phyloP scores from a whole-genome alignment of 1,140 invertebrate genomes.

The Ceratina australensis region DNA sequence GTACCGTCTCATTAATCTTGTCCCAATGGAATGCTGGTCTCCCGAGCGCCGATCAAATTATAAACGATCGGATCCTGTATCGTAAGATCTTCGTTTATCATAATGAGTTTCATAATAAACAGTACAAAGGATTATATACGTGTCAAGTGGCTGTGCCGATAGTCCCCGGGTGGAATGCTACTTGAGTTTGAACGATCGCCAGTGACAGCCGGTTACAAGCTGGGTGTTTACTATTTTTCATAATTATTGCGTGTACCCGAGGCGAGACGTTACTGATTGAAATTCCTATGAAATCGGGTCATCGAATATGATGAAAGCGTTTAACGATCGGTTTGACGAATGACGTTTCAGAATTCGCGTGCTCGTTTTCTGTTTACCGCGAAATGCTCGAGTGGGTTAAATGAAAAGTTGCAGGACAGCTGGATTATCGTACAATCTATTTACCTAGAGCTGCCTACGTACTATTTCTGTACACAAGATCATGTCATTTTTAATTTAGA shows the following conservation, averaged over 20 bases:
- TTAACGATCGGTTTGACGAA: not conserved
- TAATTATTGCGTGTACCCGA: not conserved
- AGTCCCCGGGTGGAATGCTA: too few relatives aligned
- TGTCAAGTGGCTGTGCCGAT: not conserved
- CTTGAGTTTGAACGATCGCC: not conserved
- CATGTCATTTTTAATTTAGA: not conserved
- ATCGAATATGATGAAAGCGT: not conserved
- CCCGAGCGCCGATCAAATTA: too few relatives aligned
- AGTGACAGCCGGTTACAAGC: not conserved
- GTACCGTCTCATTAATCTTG: too few relatives aligned
- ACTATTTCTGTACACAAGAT: not conserved
- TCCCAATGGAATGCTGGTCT: too few relatives aligned
- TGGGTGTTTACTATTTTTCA: slow-evolving; percentile 20
- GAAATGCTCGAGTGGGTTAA: not conserved
- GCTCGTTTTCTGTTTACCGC: too few relatives aligned
- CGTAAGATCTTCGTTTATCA: not conserved
- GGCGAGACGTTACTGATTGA: not conserved
- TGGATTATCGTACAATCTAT: not conserved
- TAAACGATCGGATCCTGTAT: too few relatives aligned
- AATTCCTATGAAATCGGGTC: not conserved
- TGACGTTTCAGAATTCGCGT: slow-evolving; percentile 6
- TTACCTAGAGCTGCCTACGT: not conserved
- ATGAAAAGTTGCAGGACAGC: not conserved
- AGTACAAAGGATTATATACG: not conserved
- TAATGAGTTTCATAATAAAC: not conserved